Evolutionary conservation across 1,140 invertebrate species (phyloP).

Genomic region (Drosophila ohnishii): DNA sequence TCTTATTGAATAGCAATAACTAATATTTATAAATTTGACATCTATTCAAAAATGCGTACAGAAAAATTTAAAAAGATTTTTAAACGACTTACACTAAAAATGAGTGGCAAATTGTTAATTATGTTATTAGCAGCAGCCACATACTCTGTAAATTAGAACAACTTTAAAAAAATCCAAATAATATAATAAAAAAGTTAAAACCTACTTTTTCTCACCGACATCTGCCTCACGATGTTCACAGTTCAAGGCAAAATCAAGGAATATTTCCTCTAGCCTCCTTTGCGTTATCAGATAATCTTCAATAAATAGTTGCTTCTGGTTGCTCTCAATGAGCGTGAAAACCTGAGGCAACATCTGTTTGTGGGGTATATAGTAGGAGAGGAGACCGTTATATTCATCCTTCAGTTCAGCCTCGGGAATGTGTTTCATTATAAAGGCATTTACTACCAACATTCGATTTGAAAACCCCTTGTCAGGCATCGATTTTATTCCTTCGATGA

Average conservation of each 20-base stretch:
- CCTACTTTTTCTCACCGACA: neutral
- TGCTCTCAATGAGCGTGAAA: conserved; percentile 89
- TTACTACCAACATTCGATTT: conserved; percentile 4
- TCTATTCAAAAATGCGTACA: too few relatives aligned
- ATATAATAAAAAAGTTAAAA: too few relatives aligned
- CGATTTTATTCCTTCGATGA: neutral
- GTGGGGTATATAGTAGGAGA: conserved; percentile 89
- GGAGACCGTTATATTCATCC: conserved; percentile 89
- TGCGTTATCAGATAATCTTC: conserved; percentile 93
- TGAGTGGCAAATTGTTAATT: too few relatives aligned
- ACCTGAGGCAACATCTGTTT: conserved; percentile 87
- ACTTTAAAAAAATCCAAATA: neutral
- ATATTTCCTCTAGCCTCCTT: conserved; percentile 92
- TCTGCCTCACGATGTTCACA: too few relatives aligned
- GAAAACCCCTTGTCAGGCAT: neutral
- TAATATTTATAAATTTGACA: too few relatives aligned
- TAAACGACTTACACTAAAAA: too few relatives aligned
- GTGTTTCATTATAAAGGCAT: conserved; percentile 12
- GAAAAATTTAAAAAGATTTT: too few relatives aligned
- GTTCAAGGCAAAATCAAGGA: conserved; percentile 83
- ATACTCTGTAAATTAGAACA: neutral
- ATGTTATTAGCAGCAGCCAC: conserved; percentile 1
- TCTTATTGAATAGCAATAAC: too few relatives aligned
- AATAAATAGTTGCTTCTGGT: conserved; percentile 85
- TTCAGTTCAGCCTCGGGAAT: conserved; percentile 75